These are phyloP conservation scores for Xestobium rufovillosum DNA, from an alignment of 2,888 invertebrate genomes.

Conservation along the genomic window DNA sequence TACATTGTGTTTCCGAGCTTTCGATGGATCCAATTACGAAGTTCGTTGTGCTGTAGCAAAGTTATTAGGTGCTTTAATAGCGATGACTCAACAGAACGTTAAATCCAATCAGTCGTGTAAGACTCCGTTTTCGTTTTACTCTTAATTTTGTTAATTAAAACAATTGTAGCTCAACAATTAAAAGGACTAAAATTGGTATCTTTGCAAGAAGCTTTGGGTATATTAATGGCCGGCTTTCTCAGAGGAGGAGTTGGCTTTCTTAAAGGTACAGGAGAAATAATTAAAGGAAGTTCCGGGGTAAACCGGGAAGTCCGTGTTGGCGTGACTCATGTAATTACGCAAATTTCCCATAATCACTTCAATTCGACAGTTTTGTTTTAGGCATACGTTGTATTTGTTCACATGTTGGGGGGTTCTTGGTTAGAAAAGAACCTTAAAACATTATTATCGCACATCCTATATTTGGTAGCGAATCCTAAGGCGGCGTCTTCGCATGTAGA, in stretches of 20 bases:
- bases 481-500: constrained; percentile 95
- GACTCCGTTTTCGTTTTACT: constrained; percentile 2
- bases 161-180: constrained; percentile 50
- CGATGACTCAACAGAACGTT: constrained; percentile 73
- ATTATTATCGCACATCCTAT: constrained; percentile 83
- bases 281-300: constrained; percentile 88
- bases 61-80: constrained; percentile 79
- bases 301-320: constrained; percentile 95
- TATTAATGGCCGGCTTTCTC: constrained; percentile 89
- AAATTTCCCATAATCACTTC: not conserved
- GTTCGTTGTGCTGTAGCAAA: constrained; percentile 88
- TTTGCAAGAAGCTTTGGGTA: constrained; percentile 82
- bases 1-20: constrained; percentile 83
- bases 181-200: constrained; percentile 64
- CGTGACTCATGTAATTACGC: constrained; percentile 79
- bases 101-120: constrained; percentile 45
- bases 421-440: constrained; percentile 83
- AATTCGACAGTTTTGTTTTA: constrained; percentile 39
- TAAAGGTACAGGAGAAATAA: constrained; percentile 90
- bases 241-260: constrained; percentile 90
- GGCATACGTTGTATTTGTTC: constrained; percentile 94
- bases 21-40: constrained; percentile 89
- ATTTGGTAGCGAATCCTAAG: constrained; percentile 91
- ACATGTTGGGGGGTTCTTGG: constrained; percentile 91
- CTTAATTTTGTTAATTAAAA: not conserved